Base-by-base conservation (phyloP, 2,888 invertebrate species). In the Troides aeacus region DNA sequence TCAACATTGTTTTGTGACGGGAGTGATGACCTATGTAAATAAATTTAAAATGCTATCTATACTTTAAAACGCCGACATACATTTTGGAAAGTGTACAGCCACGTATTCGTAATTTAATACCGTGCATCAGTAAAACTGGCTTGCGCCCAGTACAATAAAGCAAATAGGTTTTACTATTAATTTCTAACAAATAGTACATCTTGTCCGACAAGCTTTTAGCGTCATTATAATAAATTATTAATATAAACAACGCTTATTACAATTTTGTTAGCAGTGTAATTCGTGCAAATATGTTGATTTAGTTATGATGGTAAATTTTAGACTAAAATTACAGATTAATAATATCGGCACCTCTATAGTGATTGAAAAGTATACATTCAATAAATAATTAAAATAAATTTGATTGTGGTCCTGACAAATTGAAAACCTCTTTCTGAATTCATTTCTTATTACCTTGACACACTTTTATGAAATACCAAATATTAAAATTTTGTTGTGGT, bases 151-250 rank as follows among this genome's bases (percentile, higher is more conserved):
- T 70, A 66, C 18, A 21, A 21, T 24, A 63, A 66, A 53, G 53
- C 56, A 70, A 66, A 70, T 70, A 70, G 70, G 42, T 42, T 60
- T 42, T 58, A 60, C 60, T 63, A 70, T 70, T 70, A 64, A 66
- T 66, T 63, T 63, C 58, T 62, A 70, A 62, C 62, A 50, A 70
- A 70, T 70, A 62, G 66, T 63, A 60, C 64, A 64, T 71, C 64
- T 24, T 53, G 64, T 64, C 59, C 59, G 30, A 71, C 64, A 71
- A 62, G 64, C 67, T 56, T 67, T 70, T 64, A 59, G 62, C 56
- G 36, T 70, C 58, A 46, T 65, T 62, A 62, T 66, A 59, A 62
- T 62, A 63, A 58, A 66, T 62, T 66, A 66, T n/a, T 60, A 39
- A 62, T 15, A 62, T 68, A 61, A 71, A 65, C 61, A 39, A 56